Evolutionary conservation across 2,113 vertebrate species (phyloP).

Genomic region (Takifugu bimaculatus): DNA sequence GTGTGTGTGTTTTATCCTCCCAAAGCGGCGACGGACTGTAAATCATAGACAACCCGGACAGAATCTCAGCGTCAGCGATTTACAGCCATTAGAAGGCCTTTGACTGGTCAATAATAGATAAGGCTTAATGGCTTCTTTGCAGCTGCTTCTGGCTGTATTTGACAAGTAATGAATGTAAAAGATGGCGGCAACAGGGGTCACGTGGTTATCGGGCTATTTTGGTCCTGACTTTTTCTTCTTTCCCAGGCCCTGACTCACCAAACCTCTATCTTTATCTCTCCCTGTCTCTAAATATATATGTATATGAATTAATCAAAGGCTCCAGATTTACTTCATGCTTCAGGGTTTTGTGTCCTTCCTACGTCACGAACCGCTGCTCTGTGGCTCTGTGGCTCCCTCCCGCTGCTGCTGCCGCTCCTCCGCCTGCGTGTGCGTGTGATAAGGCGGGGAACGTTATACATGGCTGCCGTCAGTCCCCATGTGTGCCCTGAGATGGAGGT

Average conservation of each 20-base stretch:
- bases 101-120: constrained; percentile 74
- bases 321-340: neutral
- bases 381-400: constrained; percentile 43
- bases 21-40: constrained; percentile 28
- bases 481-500: constrained; percentile 51
- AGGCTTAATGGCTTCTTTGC: constrained; percentile 65
- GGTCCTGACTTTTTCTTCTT: constrained; percentile 13
- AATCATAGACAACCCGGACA: constrained; percentile 43
- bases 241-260: too few species aligned
- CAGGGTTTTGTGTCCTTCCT: constrained; percentile 30
- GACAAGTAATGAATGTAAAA: constrained; percentile 60
- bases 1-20: constrained; percentile 23
- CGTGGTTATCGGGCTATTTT: constrained; percentile 47
- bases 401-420: constrained; percentile 6
- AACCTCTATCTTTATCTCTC: too few species aligned
- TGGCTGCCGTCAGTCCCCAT: constrained; percentile 53
- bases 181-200: constrained; percentile 34
- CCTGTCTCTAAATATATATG: too few species aligned
- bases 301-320: too few species aligned
- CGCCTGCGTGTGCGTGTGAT: constrained; percentile 57
- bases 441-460: constrained; percentile 65
- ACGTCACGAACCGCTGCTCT: constrained; percentile 32
- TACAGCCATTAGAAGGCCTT: constrained; percentile 57
- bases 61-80: constrained; percentile 61
- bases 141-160: constrained; percentile 57